Base-by-base conservation (phyloP, 2,888 invertebrate species). In the Drosophila colorata region DNA sequence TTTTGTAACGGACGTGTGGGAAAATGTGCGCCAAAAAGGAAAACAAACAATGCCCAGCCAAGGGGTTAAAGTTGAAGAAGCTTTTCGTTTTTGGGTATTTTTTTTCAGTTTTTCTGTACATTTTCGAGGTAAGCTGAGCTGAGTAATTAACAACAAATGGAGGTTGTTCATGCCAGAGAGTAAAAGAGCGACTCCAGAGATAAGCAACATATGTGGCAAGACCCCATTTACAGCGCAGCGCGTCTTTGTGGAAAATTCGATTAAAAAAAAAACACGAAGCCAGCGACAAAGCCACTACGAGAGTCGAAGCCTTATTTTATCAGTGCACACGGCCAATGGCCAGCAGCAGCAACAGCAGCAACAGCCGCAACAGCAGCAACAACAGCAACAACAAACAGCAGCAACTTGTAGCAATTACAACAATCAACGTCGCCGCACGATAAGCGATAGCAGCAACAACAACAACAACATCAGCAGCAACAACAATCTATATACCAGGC, bases 331-430 rank as follows among this genome's bases (percentile, higher is more conserved):
- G 63, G 76, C 80, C 72, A 78, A 82, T 67, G 74, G 79, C 74
- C 65, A 81, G 64, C 69, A 53, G 55, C 55, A 49, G 7, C 14
- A 51, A 8, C 49, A 23, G n/a, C 44, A 46, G 18, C 41, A 46
- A 38, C 23, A n/a, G n/a, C n/a, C n/a, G n/a, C n/a, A n/a, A n/a
- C n/a, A 38, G 73, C 79, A 84, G 84, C 77, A 69, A 80, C 79
- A 80, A 80, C 81, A 84, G n/a, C n/a, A 55, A 13, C 47, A 56
- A 31, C 38, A 51, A 40, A 14, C 58, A 48, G 18, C 59, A 64
- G 53, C 66, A 49, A 67, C 79, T 81, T 78, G 60, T 64, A 38
- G 73, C 79, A 84, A 80, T 80, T 73, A 80, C 79, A 80, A 80
- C 81, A 84, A 79, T 76, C 84, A 83, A 80, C 71, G 49, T 51